Evolutionary conservation across 2,888 invertebrate species (phyloP), one percentile per base, ranked within the genome.

Genomic region (Augiades crinisus): DNA sequence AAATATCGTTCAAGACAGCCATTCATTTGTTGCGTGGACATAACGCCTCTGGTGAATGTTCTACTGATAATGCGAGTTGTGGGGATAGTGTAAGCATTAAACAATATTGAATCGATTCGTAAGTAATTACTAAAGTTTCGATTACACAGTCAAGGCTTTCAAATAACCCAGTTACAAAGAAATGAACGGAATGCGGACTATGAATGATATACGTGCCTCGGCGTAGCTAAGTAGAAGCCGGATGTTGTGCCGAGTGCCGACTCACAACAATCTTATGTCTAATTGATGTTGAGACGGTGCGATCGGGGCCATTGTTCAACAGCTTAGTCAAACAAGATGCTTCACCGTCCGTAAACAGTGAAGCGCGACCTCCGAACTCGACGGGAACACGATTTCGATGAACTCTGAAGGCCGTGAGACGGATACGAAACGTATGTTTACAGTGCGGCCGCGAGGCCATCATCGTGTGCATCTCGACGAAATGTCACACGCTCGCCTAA

Each of bases 21-120:
- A 65, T 59, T 66, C 61, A 61, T 59, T 53, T 40, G 44, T 45
- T 40, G 56, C 64, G 59, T 66, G 65, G 43, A 54, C 53, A 22
- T 44, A 41, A 34, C 52, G 40, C 46, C 49, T 31, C 7, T 16
- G 30, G 57, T 52, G 34, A 53, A 54, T 54, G 40, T 33, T 36
- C 50, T 19, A 22, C 41, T 19, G 50, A 55, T 55, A 55, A 44
- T 41, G 13, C 33, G 36, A 30, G 37, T 47, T 44, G 21, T 33
- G 34, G n/a, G 21, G 41, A 53, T 44, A 10, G 41, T 44, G 31
- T 24, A 47, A 47, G 30, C 2, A 24, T 22, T 17, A 17, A 36
- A 34, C 30, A 46, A 14, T 43, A 38, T 40, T 19, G 30, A 12
- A 33, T 44, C 17, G 47, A 52, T 24, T 27, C 16, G 7, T 16